Evolutionary conservation across 1,140 invertebrate genomes (phyloP).

Genomic region (Tetragnatha versicolor): DNA sequence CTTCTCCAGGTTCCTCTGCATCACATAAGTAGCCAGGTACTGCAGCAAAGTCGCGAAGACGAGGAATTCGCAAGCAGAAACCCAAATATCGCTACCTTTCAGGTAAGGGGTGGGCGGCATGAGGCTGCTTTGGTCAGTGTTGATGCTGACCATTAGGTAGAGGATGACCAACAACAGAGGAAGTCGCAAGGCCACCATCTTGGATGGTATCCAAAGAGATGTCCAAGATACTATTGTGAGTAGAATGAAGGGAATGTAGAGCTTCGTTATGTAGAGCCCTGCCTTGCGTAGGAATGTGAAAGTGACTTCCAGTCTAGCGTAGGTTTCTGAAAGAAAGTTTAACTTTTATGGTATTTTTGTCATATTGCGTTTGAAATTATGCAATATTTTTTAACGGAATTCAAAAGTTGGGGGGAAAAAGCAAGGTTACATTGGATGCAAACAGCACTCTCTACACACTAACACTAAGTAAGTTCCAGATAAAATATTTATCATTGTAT

Average conservation of each 20-base stretch:
- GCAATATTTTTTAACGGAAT: too few relatives aligned
- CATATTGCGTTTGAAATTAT: too few relatives aligned
- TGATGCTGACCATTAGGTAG: neutral
- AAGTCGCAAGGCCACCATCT: neutral
- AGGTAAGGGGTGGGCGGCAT: constrained; percentile 19
- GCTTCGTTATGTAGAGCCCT: constrained; percentile 18
- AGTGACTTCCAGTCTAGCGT: neutral
- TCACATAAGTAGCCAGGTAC: constrained; percentile 4
- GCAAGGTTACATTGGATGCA: too few relatives aligned
- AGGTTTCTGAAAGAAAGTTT: constrained; percentile 5
- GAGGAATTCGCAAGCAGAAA: constrained; percentile 13
- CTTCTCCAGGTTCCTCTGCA: neutral
- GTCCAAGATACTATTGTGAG: constrained; percentile 7
- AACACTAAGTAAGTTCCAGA: too few relatives aligned
- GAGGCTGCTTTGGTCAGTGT: neutral
- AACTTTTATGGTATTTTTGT: too few relatives aligned
- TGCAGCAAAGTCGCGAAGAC: constrained; percentile 28
- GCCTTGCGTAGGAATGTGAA: constrained; percentile 14
- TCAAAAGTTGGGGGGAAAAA: too few relatives aligned
- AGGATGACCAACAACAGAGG: constrained; percentile 20
- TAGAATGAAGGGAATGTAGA: constrained; percentile 33
- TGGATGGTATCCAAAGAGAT: constrained; percentile 31
- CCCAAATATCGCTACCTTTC: constrained; percentile 31
- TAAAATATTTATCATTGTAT: too few relatives aligned
- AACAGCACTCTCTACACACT: too few relatives aligned